Evolutionary conservation across 2,888 invertebrate species (phyloP), one percentile per base, ranked within the genome.

Genomic region (Brachyopa scutellaris): DNA sequence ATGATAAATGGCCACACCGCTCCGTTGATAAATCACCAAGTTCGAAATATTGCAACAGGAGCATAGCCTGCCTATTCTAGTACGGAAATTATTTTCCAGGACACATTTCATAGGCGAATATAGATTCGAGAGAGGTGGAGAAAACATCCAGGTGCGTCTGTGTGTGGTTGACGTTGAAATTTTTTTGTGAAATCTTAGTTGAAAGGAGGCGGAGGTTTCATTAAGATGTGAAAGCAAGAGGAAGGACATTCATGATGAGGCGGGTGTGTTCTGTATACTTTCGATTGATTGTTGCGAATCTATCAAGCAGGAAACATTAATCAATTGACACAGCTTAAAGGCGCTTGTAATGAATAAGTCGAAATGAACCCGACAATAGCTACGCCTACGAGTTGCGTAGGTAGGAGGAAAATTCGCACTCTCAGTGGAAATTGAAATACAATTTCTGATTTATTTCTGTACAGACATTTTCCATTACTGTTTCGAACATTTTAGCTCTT

Each of bases 11-110:
- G 51, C 23, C 36, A 40, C 57, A 42, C 40, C 19, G 69, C 59
- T 21, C 76, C 49, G 47, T 70, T 70, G 69, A 77, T 82, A 82
- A 82, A 82, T 82, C 77, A 82, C 64, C 47, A 59, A 51, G 45
- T 55, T 77, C 77, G 64, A 77, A 70, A 55, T 77, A 77, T 59
- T 82, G 82, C 70, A 82, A 80, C 67, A 62, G 61, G 64, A 72
- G 47, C 55, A 66, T 59, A 64, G 51, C 45, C 59, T 66, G 53
- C 59, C 59, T 38, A 53, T 66, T 72, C 73, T 61, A 73, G 61
- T 79, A 61, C 38, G 66, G 57, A 72, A 64, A 73, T 67, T 51
- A 53, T 78, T 67, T 59, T 47, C 42, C 13, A 17, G 17, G 23
- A 29, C 33, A 66, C 26, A 55, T 69, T 55, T 33, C 57, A 53